These are phyloP conservation scores for Parauchenoglanis ngamensis DNA, from an alignment of 2,797 vertebrate species.

Conservation along the genomic window DNA sequence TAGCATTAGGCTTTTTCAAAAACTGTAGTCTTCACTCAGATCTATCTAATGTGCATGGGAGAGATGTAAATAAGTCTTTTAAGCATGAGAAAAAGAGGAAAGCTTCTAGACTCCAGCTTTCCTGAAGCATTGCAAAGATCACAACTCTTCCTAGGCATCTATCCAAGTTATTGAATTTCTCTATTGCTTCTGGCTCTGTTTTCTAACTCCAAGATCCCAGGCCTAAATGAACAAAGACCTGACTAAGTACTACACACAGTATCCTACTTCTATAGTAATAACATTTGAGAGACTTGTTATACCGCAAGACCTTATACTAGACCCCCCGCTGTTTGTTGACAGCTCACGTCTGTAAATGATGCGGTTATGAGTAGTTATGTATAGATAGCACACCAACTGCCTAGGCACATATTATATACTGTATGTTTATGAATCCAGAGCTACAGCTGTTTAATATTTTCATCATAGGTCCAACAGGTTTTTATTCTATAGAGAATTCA, in stretches of 20 bases:
- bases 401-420: background rate
- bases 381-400: background rate
- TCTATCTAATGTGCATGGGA: background rate
- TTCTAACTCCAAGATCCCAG: background rate
- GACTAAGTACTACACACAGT: background rate
- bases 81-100: background rate
- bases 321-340: background rate
- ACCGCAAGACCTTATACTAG: background rate
- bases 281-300: background rate
- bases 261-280: background rate
- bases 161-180: constrained; percentile 7
- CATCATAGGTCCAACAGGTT: background rate
- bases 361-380: background rate
- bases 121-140: constrained; percentile 1
- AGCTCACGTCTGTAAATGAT: background rate
- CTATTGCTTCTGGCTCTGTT: background rate
- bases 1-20: background rate
- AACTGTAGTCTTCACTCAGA: background rate
- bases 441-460: background rate
- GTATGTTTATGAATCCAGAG: background rate
- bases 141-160: constrained; percentile 10
- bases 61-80: background rate
- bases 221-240: background rate
- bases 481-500: background rate
- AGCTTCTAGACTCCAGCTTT: background rate